Evolutionary conservation across 2,113 vertebrate genomes (phyloP), one percentile per base, ranked within the genome.

Genomic region (Hippocampus barbouri): DNA sequence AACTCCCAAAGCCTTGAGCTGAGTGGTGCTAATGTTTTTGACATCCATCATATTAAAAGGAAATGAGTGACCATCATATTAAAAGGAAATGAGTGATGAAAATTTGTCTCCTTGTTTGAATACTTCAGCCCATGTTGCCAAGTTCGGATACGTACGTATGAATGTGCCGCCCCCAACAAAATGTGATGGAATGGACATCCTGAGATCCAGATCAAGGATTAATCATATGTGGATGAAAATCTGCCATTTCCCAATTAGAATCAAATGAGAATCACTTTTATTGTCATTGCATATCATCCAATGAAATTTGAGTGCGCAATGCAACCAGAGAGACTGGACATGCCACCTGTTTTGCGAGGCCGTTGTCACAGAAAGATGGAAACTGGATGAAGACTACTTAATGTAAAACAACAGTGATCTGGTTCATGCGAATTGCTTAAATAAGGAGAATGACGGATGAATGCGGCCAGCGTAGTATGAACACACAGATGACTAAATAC

Each of bases 101-200:
- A 73, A 76, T 60, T 63, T 45, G 40, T 40, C 3, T 57, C 51
- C 74, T 66, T 73, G 21, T 23, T 3, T 56, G 21, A n/a, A 56
- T 16, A 7, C 47, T 56, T 23, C 21, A n/a, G 51, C 20, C 51
- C 9, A 51, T 54, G 18, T 54, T 7, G 21, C 21, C 51, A 8
- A 54, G 21, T 54, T 16, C 4, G 16, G 16, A n/a, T 54, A n/a
- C 10, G 2, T 21, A 2, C 9, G 2, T n/a, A 54, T 54, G 51
- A 4, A 53, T 53, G 51, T 8, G 21, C 51, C 21, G 34, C 34
- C 5, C 34, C 34, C 1, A 8, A 18, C 49, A 53, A 53, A 53
- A 21, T 21, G 2, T 8, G 8, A 20, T 53, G 5, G 7, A 21
- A 10, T 54, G 51, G 51, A 53, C 51, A 53, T 21, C 7, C 8